Percentiles rank a stretch among this genome's conserved stretches.
Conservation (phyloP, 92 coral and sea anemone genomes). For the Zoanthus solanderi region DNA sequence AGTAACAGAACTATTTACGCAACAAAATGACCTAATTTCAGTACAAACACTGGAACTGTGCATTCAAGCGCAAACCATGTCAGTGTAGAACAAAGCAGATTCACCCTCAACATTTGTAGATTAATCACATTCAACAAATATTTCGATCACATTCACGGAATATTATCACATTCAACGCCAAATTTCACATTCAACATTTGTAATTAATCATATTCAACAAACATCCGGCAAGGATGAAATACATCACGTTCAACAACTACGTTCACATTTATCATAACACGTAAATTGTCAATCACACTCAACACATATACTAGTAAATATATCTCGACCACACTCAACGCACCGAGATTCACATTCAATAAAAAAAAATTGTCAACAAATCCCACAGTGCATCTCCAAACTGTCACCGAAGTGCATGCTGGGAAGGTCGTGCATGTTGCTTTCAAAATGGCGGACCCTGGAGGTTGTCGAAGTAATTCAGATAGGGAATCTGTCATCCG, state of each 20-base stretch:
- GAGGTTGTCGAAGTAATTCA: too few relatives aligned
- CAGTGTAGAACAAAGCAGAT: background rate
- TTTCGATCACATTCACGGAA: background rate
- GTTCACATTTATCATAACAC: background rate
- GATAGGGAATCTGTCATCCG: too few relatives aligned
- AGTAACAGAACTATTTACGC: too few relatives aligned
- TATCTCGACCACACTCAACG: too few relatives aligned
- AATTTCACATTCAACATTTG: background rate
- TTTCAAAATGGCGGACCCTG: too few relatives aligned
- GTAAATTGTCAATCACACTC: slow-evolving; percentile 19
- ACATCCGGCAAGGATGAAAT: background rate
- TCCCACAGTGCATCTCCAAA: too few relatives aligned
- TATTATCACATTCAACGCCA: background rate
- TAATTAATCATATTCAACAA: background rate
- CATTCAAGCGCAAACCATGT: too few relatives aligned
- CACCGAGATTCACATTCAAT: background rate
- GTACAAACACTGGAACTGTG: too few relatives aligned
- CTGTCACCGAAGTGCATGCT: too few relatives aligned
- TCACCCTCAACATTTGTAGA: slow-evolving; percentile 3
- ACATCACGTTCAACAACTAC: too few relatives aligned
- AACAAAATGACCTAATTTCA: too few relatives aligned
- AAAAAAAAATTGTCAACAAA: background rate
- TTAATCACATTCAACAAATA: slow-evolving; percentile 5
- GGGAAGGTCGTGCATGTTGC: too few relatives aligned
- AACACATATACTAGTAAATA: background rate